Percentiles rank a stretch among this genome's conserved stretches.
Conservation (phyloP, 2,797 vertebrate species). For the Oceanodroma leucorhoa region DNA sequence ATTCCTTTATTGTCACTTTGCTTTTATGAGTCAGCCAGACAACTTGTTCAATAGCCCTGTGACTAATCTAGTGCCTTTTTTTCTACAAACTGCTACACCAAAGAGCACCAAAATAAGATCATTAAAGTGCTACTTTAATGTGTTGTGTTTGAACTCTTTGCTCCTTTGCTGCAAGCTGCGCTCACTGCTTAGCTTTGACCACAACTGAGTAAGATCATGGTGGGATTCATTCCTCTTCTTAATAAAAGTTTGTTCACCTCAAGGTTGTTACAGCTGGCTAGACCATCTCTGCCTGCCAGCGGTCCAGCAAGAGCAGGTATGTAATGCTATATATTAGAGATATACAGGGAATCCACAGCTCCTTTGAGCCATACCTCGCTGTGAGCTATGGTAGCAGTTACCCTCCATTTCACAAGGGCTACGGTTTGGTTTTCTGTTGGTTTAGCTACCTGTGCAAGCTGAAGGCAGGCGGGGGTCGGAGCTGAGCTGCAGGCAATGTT, state of each 20-base stretch:
- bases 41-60: constrained; percentile 1
- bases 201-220: neutral
- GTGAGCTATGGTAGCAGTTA: neutral
- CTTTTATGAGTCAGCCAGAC: constrained; percentile 69
- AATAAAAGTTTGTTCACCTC: neutral
- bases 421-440: neutral
- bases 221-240: neutral
- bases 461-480: neutral
- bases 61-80: constrained; percentile 43
- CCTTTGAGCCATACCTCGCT: neutral
- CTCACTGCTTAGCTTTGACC: constrained; percentile 1
- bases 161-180: neutral
- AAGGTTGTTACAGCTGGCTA: neutral
- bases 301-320: neutral
- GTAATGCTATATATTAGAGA: neutral
- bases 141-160: neutral
- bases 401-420: neutral
- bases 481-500: neutral
- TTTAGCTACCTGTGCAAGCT: neutral
- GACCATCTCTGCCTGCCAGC: neutral
- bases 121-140: neutral
- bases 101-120: neutral
- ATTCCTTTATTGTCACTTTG: constrained; percentile 15
- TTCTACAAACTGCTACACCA: neutral
- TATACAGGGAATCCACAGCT: neutral